Percentiles rank a stretch among this genome's conserved stretches.
These are phyloP conservation scores for Lasioglossum leucozonium DNA, from an alignment of 2,888 invertebrate species.

Conservation along the genomic window DNA sequence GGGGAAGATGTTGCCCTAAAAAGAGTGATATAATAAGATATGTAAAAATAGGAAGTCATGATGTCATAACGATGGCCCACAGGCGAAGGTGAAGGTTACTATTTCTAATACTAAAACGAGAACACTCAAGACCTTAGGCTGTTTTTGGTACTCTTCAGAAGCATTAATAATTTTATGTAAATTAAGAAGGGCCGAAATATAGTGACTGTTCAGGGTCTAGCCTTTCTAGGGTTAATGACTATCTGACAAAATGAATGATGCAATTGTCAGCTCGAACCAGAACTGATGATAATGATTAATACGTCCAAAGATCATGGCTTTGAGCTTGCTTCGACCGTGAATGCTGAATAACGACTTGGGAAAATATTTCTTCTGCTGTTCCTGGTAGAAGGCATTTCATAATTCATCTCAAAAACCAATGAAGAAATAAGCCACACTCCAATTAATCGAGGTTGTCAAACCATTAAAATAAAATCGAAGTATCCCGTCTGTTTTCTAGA, in stretches of 20 bases:
- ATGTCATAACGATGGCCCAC: neutral
- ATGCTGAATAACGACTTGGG: neutral
- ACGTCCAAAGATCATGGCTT: constrained; percentile 45
- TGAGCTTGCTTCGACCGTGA: neutral
- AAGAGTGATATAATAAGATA: too few species aligned
- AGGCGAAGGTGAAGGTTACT: neutral
- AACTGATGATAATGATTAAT: constrained; percentile 2
- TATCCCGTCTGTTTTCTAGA: neutral
- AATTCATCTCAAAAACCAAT: neutral
- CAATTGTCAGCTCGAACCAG: neutral
- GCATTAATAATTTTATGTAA: too few species aligned
- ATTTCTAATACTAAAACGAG: neutral
- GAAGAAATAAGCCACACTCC: neutral
- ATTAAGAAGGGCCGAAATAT: too few species aligned
- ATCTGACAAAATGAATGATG: neutral
- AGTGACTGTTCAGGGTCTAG: neutral
- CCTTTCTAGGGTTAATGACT: neutral
- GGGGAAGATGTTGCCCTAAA: too few species aligned
- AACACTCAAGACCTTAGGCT: neutral
- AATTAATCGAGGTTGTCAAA: neutral
- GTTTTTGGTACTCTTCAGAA: too few species aligned
- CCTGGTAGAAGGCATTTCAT: neutral
- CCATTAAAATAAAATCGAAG: neutral
- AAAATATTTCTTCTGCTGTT: neutral
- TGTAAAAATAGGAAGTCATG: neutral